These are phyloP conservation scores for Sisyra nigra DNA, from an alignment of 2,888 invertebrate species.

Conservation along the genomic window DNA sequence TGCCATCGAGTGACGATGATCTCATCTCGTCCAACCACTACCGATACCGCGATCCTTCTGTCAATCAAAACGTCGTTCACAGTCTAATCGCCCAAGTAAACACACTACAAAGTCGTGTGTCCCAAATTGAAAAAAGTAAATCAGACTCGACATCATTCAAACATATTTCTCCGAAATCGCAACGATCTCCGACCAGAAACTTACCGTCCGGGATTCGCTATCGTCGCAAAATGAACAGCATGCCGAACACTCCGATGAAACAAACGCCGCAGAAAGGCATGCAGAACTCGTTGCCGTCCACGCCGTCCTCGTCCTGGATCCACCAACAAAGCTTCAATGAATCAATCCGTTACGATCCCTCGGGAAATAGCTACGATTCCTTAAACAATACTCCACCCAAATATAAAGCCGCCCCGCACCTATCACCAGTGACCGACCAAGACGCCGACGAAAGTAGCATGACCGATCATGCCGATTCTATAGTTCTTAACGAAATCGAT, in stretches of 20 bases:
- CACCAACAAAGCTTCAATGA: neutral
- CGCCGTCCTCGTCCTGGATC: slow-evolving; percentile 14
- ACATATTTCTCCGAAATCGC: neutral
- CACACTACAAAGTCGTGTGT: slow-evolving; percentile 33
- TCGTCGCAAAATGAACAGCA: slow-evolving; percentile 14
- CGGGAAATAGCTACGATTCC: slow-evolving; percentile 6
- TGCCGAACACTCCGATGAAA: slow-evolving; percentile 26
- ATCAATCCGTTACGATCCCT: slow-evolving; percentile 7
- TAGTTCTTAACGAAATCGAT: slow-evolving; percentile 20
- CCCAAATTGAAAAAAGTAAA: slow-evolving; percentile 28
- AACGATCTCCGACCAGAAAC: too few relatives aligned
- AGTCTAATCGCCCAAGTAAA: slow-evolving; percentile 45
- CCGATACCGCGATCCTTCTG: slow-evolving; percentile 21
- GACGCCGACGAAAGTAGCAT: slow-evolving; percentile 13
- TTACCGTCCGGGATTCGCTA: neutral
- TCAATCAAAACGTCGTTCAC: slow-evolving; percentile 33
- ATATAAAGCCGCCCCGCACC: neutral
- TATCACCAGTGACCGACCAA: slow-evolving; percentile 10
- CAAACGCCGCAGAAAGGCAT: slow-evolving; percentile 7
- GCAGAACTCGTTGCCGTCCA: slow-evolving; percentile 20
- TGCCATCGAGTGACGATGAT: slow-evolving; percentile 41
- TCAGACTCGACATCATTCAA: slow-evolving; percentile 14
- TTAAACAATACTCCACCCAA: neutral
- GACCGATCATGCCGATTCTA: slow-evolving; percentile 7
- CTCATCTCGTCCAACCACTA: slow-evolving; percentile 18